Conservation (phyloP, 2,797 vertebrate species). For the Pseudopleuronectes americanus region DNA sequence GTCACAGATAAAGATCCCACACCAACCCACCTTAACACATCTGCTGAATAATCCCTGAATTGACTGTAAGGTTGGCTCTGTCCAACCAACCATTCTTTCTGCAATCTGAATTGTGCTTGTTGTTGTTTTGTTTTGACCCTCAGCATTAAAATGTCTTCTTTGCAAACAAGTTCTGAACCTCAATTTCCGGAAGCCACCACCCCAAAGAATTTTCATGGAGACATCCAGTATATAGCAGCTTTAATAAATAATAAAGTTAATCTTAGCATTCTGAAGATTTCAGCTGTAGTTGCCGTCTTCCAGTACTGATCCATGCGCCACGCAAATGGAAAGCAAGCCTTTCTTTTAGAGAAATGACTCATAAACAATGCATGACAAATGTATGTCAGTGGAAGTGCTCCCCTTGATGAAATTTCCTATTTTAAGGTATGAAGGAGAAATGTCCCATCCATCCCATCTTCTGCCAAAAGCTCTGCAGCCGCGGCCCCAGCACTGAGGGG, state of each 20-base stretch:
- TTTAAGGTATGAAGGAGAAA: conserved; percentile 35
- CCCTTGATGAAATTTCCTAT: conserved; percentile 12
- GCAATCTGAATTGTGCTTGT: no score
- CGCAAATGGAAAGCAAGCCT: conserved; percentile 2
- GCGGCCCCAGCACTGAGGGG: neutral
- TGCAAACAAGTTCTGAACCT: neutral
- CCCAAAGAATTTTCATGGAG: conserved; percentile 25
- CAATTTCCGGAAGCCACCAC: no score
- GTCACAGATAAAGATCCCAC: no score
- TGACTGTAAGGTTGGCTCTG: no score
- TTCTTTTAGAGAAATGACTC: conserved; percentile 44
- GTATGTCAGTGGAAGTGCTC: conserved; percentile 48
- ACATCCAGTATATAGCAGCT: conserved; percentile 49
- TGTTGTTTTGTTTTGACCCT: no score
- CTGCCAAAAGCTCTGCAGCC: conserved; percentile 3
- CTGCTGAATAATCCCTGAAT: no score
- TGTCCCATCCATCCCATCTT: neutral
- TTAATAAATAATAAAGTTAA: conserved; percentile 67
- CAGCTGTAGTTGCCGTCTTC: conserved; percentile 15
- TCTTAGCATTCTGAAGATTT: conserved; percentile 30
- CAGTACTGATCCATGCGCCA: neutral
- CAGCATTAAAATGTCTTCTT: no score
- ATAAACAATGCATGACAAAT: conserved; percentile 60
- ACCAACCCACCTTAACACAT: no score
- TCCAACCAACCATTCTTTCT: no score